phyloP scores from a whole-genome alignment of 2,797 vertebrate species.

The Platyrinchus mystaceus region DNA sequence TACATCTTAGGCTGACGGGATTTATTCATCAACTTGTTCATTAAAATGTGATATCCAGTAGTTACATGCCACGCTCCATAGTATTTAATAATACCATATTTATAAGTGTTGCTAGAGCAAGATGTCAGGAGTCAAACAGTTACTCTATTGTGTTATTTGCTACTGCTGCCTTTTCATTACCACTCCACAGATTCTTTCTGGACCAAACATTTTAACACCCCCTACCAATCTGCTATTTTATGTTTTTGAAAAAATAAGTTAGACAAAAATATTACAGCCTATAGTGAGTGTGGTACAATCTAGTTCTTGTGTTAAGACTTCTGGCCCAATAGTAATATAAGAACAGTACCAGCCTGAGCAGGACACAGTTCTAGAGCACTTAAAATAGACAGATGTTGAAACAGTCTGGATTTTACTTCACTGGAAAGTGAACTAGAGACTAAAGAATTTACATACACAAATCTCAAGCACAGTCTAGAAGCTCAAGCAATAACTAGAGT shows the following conservation, averaged over 20 bases:
- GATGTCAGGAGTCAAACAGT: background rate
- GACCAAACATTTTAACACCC: background rate
- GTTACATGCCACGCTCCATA: background rate
- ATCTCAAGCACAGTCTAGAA: background rate
- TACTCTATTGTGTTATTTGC: background rate
- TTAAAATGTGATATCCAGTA: background rate
- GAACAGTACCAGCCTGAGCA: background rate
- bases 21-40: background rate
- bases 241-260: conserved; percentile 29
- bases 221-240: background rate
- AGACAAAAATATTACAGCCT: conserved; percentile 11
- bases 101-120: background rate
- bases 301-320: conserved; percentile 15
- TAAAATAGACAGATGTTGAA: background rate
- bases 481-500: background rate
- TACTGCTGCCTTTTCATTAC: background rate
- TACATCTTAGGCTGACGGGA: background rate
- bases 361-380: background rate
- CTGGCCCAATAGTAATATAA: background rate
- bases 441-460: background rate
- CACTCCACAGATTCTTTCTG: background rate
- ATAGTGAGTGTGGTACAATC: background rate
- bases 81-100: background rate
- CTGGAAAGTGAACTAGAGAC: background rate
- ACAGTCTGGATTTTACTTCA: conserved; percentile 3